Percentiles rank a stretch among this genome's conserved stretches.
These are phyloP conservation scores for Diphyllodes magnificus DNA, from an alignment of 2,113 vertebrate species.

Conservation along the genomic window DNA sequence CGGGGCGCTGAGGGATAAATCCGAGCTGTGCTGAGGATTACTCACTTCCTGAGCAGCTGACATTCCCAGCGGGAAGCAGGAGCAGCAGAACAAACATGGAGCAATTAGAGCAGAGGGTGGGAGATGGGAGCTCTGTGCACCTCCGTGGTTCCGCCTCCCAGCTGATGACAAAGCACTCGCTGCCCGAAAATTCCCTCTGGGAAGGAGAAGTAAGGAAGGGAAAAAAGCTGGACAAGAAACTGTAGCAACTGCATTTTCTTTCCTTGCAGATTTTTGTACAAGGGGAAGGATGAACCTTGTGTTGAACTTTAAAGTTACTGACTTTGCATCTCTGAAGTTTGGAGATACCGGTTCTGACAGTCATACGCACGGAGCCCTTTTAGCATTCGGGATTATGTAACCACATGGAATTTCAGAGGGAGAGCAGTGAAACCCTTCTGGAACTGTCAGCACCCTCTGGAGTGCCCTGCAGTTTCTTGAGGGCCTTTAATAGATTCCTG, in stretches of 20 bases:
- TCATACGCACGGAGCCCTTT: rapidly evolving
- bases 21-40: neutral
- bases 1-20: rapidly evolving
- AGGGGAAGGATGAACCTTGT: neutral
- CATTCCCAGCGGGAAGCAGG: neutral
- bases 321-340: neutral
- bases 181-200: neutral
- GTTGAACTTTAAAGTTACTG: neutral
- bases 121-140: neutral
- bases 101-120: neutral
- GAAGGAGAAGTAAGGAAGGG: neutral
- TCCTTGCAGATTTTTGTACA: neutral
- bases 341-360: neutral
- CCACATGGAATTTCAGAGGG: neutral
- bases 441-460: neutral
- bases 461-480: neutral
- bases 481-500: neutral
- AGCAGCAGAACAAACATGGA: neutral
- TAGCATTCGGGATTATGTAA: neutral
- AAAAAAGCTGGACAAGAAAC: neutral
- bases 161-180: rapidly evolving
- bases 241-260: neutral
- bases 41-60: neutral
- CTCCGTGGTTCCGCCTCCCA: neutral
- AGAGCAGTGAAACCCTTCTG: neutral